A percentile compares a stretch with the other conserved stretches of the same genome.
phyloP scores from a whole-genome alignment of 2,888 invertebrate genomes.

The Tortrix viridana region DNA sequence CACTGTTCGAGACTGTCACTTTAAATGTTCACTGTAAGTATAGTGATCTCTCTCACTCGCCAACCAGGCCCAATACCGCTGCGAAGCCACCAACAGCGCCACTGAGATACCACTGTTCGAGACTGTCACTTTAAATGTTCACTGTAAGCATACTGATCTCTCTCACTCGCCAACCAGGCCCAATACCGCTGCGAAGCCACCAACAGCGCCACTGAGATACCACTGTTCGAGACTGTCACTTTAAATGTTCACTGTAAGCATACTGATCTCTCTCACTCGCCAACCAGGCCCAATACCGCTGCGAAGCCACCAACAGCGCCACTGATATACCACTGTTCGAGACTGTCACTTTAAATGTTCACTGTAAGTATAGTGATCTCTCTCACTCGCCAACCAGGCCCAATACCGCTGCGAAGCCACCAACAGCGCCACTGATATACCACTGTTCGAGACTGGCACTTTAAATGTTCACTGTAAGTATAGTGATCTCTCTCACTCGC shows the following conservation, averaged over 20 bases:
- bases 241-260: constrained; percentile 96
- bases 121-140: constrained; percentile 92
- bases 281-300: constrained; percentile 96
- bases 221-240: constrained; percentile 92
- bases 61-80: constrained; percentile 96
- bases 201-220: constrained; percentile 94
- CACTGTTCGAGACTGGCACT: constrained; percentile 92
- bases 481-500: no score
- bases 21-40: constrained; percentile 96
- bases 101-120: constrained; percentile 93
- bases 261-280: no score
- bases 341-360: constrained; percentile 92
- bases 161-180: constrained; percentile 97
- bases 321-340: constrained; percentile 93
- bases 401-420: constrained; percentile 96
- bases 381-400: constrained; percentile 97
- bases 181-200: constrained; percentile 96
- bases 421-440: constrained; percentile 94
- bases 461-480: constrained; percentile 96
- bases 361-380: constrained; percentile 98
- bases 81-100: constrained; percentile 96
- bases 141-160: constrained; percentile 98
- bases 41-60: no score
- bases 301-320: constrained; percentile 96
- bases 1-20: constrained; percentile 92